Evolutionary conservation across 2,888 invertebrate genomes (phyloP), one percentile per base, ranked within the genome.

Genomic region (Sussaba pulchella): DNA sequence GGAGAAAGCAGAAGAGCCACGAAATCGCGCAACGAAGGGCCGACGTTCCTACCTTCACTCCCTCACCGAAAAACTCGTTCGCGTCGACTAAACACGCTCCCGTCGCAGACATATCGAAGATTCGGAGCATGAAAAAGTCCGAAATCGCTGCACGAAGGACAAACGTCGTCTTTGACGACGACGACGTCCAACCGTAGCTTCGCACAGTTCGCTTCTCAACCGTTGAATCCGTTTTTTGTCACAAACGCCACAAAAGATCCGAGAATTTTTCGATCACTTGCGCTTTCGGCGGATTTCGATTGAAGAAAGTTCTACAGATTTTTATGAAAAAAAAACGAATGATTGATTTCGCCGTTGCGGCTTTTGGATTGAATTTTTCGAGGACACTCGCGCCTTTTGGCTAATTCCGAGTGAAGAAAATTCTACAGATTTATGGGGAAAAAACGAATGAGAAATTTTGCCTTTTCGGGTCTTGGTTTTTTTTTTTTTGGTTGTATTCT

Each of bases 111-210:
- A 63, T 31, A 45, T 47, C 69, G 52, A 45, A 74, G 4, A 31
- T 31, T 80, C 76, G 73, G 83, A 81, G 81, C 77, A 78, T 81
- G 82, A 83, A 83, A 83, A 83, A 83, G 72, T 57, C 76, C 31
- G 75, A 50, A 82, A 80, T 82, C 69, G 76, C 63, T 76, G 80
- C 80, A 81, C 76, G 78, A 54, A 64, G 63, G 63, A 52, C 24
- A 24, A n/a, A n/a, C n/a, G n/a, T n/a, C n/a, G n/a, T n/a, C n/a
- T n/a, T 8, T n/a, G 43, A 31, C 26, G 43, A 59, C 57, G 59
- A 41, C 39, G n/a, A 41, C 19, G 52, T 45, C 69, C 50, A 45
- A 47, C 50, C n/a, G n/a, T 47, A n/a, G n/a, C n/a, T n/a, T n/a
- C n/a, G n/a, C n/a, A n/a, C n/a, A n/a, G n/a, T n/a, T n/a, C n/a